These are phyloP conservation scores for Aepyceros melampus DNA, from an alignment of 2,113 vertebrate species.

Conservation along the genomic window DNA sequence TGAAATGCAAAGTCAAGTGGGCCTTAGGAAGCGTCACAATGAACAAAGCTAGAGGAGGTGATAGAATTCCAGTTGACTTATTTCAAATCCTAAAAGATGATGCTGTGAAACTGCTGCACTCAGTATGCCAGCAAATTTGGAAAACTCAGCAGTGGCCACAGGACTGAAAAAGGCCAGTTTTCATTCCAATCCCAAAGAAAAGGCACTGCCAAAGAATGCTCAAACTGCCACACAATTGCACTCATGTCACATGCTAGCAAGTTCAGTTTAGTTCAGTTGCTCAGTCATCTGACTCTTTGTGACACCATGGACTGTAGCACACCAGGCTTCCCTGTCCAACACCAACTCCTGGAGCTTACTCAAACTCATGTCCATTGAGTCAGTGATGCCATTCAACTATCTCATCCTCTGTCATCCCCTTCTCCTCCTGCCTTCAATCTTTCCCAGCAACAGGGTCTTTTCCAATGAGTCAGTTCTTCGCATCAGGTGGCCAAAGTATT, in stretches of 20 bases:
- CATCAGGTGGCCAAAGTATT: not conserved
- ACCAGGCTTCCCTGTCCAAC: not conserved
- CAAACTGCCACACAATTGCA: accelerated
- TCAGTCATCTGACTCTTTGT: not conserved
- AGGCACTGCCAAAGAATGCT: not conserved
- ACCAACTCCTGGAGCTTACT: not conserved
- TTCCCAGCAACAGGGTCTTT: not conserved
- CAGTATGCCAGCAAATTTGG: not conserved
- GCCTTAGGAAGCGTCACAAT: not conserved
- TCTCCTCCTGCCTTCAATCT: not conserved
- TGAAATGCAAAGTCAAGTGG: not conserved
- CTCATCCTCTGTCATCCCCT: not conserved
- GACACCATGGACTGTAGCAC: not conserved
- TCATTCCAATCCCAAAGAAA: not conserved
- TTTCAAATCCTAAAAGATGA: not conserved
- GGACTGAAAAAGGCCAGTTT: not conserved
- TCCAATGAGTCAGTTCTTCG: not conserved
- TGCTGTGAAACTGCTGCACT: not conserved
- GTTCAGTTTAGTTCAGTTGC: not conserved
- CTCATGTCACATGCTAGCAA: accelerated
- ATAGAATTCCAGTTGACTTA: not conserved
- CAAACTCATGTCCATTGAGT: not conserved
- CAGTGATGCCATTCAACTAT: not conserved
- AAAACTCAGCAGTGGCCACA: not conserved
- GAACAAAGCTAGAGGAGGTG: not conserved